Evolutionary conservation across 1,140 invertebrate genomes (phyloP).

Genomic region (Ostrea denselamellosa): DNA sequence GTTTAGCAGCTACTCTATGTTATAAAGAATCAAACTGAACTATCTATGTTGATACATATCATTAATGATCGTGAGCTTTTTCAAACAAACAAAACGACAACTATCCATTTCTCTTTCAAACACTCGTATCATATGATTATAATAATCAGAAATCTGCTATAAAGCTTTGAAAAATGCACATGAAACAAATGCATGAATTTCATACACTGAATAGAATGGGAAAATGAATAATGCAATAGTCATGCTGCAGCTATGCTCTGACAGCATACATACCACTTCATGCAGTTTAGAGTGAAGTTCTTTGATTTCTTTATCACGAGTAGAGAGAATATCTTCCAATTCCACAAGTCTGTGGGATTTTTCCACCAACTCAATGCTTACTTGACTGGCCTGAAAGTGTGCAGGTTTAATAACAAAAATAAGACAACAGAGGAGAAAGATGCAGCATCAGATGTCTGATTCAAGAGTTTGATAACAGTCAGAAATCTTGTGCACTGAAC

Average conservation of each 20-base stretch:
- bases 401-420: background rate
- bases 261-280: conserved; percentile 70
- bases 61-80: background rate
- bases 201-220: conserved; percentile 31
- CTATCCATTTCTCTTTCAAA: background rate
- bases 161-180: conserved; percentile 18
- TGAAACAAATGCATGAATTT: conserved; percentile 26
- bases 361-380: conserved; percentile 72
- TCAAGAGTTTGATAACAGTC: background rate
- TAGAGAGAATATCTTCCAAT: conserved; percentile 67
- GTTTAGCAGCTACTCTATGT: background rate
- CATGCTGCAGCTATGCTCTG: conserved; percentile 21
- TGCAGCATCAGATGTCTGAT: background rate
- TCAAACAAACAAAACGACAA: background rate
- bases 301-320: conserved; percentile 68
- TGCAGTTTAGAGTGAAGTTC: conserved; percentile 67
- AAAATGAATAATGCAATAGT: background rate
- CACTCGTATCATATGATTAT: background rate
- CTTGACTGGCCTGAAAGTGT: conserved; percentile 70
- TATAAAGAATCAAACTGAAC: background rate
- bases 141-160: background rate
- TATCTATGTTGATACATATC: background rate
- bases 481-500: conserved; percentile 7
- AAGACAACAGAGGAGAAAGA: conserved; percentile 1
- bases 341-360: conserved; percentile 67